Base-by-base conservation (phyloP, 2,888 invertebrate genomes). In the Sphaeridia pumilis region DNA sequence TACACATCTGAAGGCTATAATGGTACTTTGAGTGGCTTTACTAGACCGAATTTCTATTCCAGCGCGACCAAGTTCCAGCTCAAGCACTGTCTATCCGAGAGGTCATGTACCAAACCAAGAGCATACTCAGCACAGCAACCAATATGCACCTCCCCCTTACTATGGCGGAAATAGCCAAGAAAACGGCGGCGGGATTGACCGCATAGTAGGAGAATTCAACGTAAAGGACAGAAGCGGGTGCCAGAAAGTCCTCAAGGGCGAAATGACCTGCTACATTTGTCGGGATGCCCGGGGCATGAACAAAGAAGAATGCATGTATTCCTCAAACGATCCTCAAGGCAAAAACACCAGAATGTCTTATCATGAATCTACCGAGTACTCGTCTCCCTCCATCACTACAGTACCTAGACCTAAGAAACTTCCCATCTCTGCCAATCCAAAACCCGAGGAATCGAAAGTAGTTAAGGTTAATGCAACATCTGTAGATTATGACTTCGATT, bases 291-390 rank as follows among this genome's bases (percentile, higher is more conserved):
- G 77, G 46, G 83, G 83, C 1, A 73, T 80, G 46, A 80, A 81
- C 68, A 79, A 84, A 65, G 84, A 85, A 69, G 84, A 85, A 69
- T 85, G 85, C 67, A 83, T 84, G 79, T 84, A 78, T 69, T 76
- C 83, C 7, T 81, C 81, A 1, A 81, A 81, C 64, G 78, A 79
- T 36, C 81, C 82, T 1, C 78, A 79, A 38, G 81, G 82, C 1
- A 75, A 77, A 66, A 75, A 76, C 46, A 78, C 78, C 50, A 79
- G 80, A 67, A 70, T 81, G 60, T 79, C 81, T 17, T 82, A 82
- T 66, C 79, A 80, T 66, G 79, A 81, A 70, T 71, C 77, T 1
- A 79, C 80, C 66, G 77, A 80, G 66, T 76, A 64, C 45, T 61
- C 60, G n/a, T 58, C 56, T 2, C 62, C 60, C 4, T 55, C 61